Evolutionary conservation across 2,113 vertebrate genomes (phyloP), one percentile per base, ranked within the genome.

Genomic region (Oreochromis spilurus): DNA sequence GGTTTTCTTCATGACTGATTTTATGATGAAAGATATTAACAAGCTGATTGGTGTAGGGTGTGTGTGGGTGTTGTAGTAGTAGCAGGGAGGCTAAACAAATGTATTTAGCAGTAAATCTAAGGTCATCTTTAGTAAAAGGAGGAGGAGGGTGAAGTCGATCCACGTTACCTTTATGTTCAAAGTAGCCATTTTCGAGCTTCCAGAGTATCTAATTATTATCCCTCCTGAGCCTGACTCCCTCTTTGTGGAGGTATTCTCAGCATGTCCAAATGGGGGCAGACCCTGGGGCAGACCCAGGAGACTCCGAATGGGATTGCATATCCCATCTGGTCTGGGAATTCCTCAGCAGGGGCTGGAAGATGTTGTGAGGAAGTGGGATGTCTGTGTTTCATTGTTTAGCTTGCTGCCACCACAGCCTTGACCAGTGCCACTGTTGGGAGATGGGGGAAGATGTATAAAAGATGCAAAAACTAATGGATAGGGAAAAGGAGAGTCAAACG

Each of bases 251-350:
- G n/a, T 88, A 50, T 88, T 90, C 83, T 40, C 14, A 53, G 34
- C 62, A 83, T 90, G 55, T 83, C 38, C 79, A 85, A 75, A 24
- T 87, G 78, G 48, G 45, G 79, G 78, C 58, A 82, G 60, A 62
- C 62, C 78, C 34, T 24, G 34, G 55, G 55, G 83, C 45, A 70
- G 83, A 88, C 70, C 65, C 77, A 75, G 58, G 78, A 88, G 60
- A 82, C 43, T 17, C 31, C n/a, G n/a, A 86, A 82, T 84, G 65
- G 52, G 52, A 85, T 87, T 89, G 50, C 26, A 31, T 85, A 57
- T 87, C 83, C 90, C 91, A 75, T 87, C 84, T 94, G 88, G 79
- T 38, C 48, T 86, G 34, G 38, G 45, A 84, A 67, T 90, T 70
- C 83, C 70, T 86, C 7, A 4, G 53, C 40, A 60, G 65, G 24